phyloP scores from a whole-genome alignment of 2,113 vertebrate genomes.

The Marmota monax region DNA sequence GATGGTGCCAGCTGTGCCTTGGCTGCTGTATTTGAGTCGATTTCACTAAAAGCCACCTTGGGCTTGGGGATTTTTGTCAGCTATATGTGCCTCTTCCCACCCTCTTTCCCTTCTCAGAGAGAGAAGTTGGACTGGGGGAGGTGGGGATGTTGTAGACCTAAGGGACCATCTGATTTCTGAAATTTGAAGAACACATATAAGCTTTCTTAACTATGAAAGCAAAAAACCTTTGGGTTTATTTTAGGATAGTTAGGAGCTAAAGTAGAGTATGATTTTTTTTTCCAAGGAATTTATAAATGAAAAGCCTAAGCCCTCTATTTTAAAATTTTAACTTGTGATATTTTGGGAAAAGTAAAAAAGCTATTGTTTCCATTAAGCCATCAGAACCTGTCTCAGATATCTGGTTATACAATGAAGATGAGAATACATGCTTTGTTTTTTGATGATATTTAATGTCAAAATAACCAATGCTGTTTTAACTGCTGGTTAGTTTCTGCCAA shows the following conservation, averaged over 20 bases:
- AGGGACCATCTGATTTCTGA: constrained; percentile 18
- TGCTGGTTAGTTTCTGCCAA: constrained; percentile 90
- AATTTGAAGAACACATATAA: constrained; percentile 53
- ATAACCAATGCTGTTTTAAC: constrained; percentile 85
- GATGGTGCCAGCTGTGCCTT: constrained; percentile 80
- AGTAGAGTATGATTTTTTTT: constrained; percentile 60
- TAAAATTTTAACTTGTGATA: constrained; percentile 66
- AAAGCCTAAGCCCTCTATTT: constrained; percentile 66
- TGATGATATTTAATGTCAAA: constrained; percentile 17
- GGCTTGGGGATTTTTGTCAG: neutral
- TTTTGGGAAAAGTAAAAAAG: constrained; percentile 66
- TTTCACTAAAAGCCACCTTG: neutral
- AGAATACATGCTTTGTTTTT: constrained; percentile 53
- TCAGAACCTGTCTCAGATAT: constrained; percentile 63
- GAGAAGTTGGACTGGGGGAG: neutral
- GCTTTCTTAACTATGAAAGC: constrained; percentile 60
- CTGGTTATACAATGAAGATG: constrained; percentile 19
- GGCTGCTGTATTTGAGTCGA: constrained; percentile 67
- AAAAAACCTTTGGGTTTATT: constrained; percentile 70
- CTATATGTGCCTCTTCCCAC: neutral
- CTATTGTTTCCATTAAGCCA: constrained; percentile 67
- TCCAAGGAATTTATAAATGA: constrained; percentile 68
- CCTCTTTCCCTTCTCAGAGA: constrained; percentile 32
- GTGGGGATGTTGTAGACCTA: neutral
- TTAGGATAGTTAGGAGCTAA: constrained; percentile 68